Percentiles rank a stretch among this genome's conserved stretches.
Conservation (phyloP, 2,888 invertebrate genomes). For the Tipula unca region DNA sequence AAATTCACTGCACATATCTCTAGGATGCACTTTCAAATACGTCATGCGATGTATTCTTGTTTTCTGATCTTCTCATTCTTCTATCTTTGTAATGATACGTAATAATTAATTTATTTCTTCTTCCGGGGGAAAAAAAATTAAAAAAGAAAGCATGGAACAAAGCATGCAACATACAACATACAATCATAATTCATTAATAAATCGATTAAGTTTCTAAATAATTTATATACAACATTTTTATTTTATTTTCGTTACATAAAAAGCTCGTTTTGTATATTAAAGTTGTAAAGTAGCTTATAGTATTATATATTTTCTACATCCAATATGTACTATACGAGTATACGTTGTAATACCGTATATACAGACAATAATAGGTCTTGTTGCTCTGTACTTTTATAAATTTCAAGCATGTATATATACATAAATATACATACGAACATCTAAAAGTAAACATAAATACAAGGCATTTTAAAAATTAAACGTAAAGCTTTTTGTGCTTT, state of each 20-base stretch:
- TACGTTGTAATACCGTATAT: not conserved
- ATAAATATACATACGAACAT: not conserved
- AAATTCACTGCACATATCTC: too few species aligned
- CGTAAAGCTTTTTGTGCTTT: not conserved
- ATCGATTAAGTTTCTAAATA: not conserved
- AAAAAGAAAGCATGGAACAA: not conserved
- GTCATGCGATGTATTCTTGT: too few species aligned
- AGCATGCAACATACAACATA: not conserved
- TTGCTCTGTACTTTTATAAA: not conserved
- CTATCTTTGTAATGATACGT: too few species aligned
- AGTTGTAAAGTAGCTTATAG: not conserved
- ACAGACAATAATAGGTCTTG: not conserved
- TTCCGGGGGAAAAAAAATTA: too few species aligned
- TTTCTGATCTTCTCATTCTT: too few species aligned
- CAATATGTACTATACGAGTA: not conserved
- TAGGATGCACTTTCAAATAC: too few species aligned
- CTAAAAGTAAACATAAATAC: not conserved
- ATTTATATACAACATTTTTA: not conserved
- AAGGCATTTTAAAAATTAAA: not conserved
- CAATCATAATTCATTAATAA: conserved; percentile 4
- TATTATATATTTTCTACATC: not conserved
- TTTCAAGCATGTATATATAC: not conserved
- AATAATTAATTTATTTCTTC: too few species aligned
- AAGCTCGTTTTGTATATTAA: not conserved
- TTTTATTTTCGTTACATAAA: not conserved